Percentiles rank a stretch among this genome's conserved stretches.
These are phyloP conservation scores for Enteromius thamalakanensis DNA, from an alignment of 2,797 vertebrate genomes.

Conservation along the genomic window DNA sequence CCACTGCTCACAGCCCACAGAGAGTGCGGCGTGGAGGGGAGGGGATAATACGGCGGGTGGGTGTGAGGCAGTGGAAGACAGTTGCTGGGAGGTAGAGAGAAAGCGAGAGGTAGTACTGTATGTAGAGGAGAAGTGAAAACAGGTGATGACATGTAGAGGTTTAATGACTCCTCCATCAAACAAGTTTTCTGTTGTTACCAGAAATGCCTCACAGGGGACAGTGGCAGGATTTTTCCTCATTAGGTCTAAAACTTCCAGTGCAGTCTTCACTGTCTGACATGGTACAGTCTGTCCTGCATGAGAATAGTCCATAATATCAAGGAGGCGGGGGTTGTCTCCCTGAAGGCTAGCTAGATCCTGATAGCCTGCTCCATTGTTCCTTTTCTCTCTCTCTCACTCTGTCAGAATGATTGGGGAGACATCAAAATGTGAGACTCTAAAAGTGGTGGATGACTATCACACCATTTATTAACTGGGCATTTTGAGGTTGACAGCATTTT, in stretches of 20 bases:
- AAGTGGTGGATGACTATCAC: background rate
- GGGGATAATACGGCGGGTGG: conserved; percentile 15
- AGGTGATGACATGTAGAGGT: conserved; percentile 66
- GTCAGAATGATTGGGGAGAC: conserved; percentile 13
- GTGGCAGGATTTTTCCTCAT: conserved; percentile 51
- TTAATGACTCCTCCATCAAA: conserved; percentile 51
- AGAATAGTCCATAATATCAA: conserved; percentile 71
- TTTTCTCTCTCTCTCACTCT: conserved; percentile 14
- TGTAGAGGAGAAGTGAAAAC: conserved; percentile 61
- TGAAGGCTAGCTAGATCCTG: conserved; percentile 65
- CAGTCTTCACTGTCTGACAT: conserved; percentile 37
- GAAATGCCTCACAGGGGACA: conserved; percentile 48
- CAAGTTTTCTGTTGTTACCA: conserved; percentile 56
- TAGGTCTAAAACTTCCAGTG: conserved; percentile 33
- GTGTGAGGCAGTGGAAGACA: background rate
- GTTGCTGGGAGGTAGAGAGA: conserved; percentile 23
- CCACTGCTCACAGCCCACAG: conserved; percentile 64
- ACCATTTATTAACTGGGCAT: background rate
- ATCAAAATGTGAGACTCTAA: background rate
- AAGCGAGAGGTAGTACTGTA: background rate
- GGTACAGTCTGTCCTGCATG: conserved; percentile 52
- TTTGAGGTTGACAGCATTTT: background rate
- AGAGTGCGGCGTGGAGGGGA: conserved; percentile 47
- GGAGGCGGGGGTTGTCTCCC: conserved; percentile 70
- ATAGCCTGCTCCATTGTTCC: conserved; percentile 61